Conservation (phyloP, 1,140 invertebrate species). For the Drosophila takahashii region DNA sequence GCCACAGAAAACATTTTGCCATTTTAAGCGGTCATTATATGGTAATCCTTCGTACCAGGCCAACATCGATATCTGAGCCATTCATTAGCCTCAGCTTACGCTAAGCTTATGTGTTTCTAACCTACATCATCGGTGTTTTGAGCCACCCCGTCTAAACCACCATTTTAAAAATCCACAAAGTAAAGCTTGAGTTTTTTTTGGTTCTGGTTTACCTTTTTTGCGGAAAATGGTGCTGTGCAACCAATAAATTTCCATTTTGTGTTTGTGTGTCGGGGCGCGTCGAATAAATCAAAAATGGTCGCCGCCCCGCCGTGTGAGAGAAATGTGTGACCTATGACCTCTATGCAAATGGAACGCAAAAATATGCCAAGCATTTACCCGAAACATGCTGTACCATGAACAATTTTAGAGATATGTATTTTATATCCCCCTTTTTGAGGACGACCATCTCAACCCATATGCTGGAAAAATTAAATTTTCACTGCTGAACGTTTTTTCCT, state of each 20-base stretch:
- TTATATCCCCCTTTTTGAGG: constrained; percentile 33
- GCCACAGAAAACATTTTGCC: no score
- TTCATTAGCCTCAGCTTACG: constrained; percentile 5
- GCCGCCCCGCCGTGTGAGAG: constrained; percentile 19
- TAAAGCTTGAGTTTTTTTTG: constrained; percentile 13
- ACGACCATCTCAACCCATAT: constrained; percentile 14
- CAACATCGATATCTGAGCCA: not conserved
- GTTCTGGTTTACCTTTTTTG: constrained; percentile 40
- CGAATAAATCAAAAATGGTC: constrained; percentile 80
- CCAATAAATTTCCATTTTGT: constrained; percentile 77
- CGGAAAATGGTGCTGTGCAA: constrained; percentile 35
- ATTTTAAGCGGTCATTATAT: not conserved
- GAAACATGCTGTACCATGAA: constrained; percentile 38
- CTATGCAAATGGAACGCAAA: constrained; percentile 73
- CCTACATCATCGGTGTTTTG: constrained; percentile 15
- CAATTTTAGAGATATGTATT: constrained; percentile 40
- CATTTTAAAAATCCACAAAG: constrained; percentile 26
- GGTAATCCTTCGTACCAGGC: not conserved
- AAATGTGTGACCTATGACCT: constrained; percentile 47
- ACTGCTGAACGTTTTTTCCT: constrained; percentile 24
- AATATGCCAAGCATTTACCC: constrained; percentile 75
- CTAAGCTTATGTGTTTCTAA: constrained; percentile 8
- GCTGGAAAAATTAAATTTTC: constrained; percentile 30
- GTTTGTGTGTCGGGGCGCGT: constrained; percentile 42
- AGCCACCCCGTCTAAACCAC: not conserved